These are phyloP conservation scores for Zelleria hepariella DNA, from an alignment of 2,888 invertebrate genomes.

Conservation along the genomic window DNA sequence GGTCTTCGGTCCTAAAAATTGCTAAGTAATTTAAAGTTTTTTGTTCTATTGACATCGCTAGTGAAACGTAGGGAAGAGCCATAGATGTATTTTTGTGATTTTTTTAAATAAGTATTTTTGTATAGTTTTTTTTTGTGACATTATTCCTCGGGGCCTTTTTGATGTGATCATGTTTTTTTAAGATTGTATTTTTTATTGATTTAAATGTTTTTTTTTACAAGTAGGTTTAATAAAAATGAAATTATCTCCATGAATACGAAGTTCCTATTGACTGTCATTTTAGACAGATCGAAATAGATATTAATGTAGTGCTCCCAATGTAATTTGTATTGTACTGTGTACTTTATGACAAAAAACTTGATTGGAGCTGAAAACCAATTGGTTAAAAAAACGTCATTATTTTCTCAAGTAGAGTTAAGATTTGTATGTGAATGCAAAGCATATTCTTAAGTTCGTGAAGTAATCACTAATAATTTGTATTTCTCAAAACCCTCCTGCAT, in stretches of 20 bases:
- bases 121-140: neutral
- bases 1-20: too few species aligned
- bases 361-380: neutral
- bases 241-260: neutral
- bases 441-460: neutral
- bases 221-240: neutral
- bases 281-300: neutral
- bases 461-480: neutral
- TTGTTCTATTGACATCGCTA: too few species aligned
- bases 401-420: neutral
- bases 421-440: neutral
- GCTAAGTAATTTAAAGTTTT: too few species aligned
- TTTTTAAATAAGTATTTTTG: neutral
- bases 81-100: neutral
- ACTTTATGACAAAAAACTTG: neutral
- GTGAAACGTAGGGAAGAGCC: neutral
- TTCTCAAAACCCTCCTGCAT: neutral
- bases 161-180: neutral
- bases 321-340: neutral
- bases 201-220: neutral
- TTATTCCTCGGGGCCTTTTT: neutral
- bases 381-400: neutral
- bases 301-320: neutral
- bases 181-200: neutral
- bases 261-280: neutral